Conservation (phyloP, 2,888 invertebrate genomes). For the Oxytorus armatus region DNA sequence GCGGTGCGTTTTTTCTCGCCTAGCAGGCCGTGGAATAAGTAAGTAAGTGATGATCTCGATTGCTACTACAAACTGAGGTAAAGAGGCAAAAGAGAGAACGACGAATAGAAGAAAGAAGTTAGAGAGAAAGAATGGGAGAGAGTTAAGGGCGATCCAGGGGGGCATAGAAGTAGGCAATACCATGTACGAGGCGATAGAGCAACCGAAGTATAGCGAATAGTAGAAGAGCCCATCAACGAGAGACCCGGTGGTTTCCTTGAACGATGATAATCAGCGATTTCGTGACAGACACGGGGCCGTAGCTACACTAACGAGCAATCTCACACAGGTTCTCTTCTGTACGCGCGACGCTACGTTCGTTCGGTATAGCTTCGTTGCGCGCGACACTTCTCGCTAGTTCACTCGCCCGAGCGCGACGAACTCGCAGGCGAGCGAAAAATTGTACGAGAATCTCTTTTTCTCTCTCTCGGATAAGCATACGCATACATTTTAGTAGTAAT, state of each 20-base stretch:
- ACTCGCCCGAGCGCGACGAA: slow-evolving; percentile 60
- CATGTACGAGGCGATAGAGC: slow-evolving; percentile 22
- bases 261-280: slow-evolving; percentile 85
- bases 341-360: slow-evolving; percentile 70
- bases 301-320: slow-evolving; percentile 84
- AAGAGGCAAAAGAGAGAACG: slow-evolving; percentile 5
- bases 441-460: slow-evolving; percentile 27
- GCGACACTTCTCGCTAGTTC: slow-evolving; percentile 78
- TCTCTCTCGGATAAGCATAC: neutral
- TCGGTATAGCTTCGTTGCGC: slow-evolving; percentile 74
- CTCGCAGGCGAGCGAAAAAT: slow-evolving; percentile 54
- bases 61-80: slow-evolving; percentile 75
- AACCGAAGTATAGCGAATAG: slow-evolving; percentile 31
- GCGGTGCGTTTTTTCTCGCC: slow-evolving; percentile 73
- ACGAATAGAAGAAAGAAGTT: neutral
- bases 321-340: slow-evolving; percentile 70
- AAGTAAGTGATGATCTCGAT: slow-evolving; percentile 81
- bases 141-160: slow-evolving; percentile 71
- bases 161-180: slow-evolving; percentile 38
- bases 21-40: slow-evolving; percentile 78
- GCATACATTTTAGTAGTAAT: neutral
- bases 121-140: slow-evolving; percentile 43
- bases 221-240: slow-evolving; percentile 51
- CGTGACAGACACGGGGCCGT: slow-evolving; percentile 85
- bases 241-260: slow-evolving; percentile 82